phyloP scores from a whole-genome alignment of 2,888 invertebrate genomes.

The Fragum fragum region DNA sequence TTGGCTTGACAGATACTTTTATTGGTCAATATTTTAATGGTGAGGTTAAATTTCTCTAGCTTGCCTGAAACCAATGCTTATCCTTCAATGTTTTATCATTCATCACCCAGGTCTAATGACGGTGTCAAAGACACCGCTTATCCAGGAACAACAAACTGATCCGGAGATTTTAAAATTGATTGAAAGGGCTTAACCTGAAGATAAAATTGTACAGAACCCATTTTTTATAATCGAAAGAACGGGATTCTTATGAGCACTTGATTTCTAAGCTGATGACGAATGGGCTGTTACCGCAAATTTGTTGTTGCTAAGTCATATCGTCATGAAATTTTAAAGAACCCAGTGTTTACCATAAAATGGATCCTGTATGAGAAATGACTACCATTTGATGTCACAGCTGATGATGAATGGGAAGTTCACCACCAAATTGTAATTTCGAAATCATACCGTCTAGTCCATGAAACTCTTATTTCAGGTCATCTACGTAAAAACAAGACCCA shows the following conservation, averaged over 20 bases:
- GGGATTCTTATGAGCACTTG: conserved; percentile 58
- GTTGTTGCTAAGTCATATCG: conserved; percentile 50
- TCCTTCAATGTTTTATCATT: neutral
- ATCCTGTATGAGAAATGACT: too few species aligned
- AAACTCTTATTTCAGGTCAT: conserved; percentile 56
- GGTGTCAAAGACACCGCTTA: conserved; percentile 51
- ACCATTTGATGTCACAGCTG: too few species aligned
- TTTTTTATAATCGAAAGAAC: conserved; percentile 46
- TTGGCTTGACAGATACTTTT: conserved; percentile 23
- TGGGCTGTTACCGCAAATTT: conserved; percentile 54
- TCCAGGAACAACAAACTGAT: conserved; percentile 56
- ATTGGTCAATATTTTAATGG: conserved; percentile 16
- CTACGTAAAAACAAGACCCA: conserved; percentile 58
- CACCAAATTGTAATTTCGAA: too few species aligned
- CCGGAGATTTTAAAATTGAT: conserved; percentile 44
- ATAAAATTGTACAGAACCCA: conserved; percentile 38
- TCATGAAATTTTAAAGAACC: conserved; percentile 38
- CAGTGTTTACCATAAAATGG: too few species aligned
- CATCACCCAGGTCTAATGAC: neutral
- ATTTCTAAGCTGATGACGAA: conserved; percentile 50
- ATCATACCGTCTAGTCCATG: conserved; percentile 59
- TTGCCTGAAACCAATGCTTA: neutral
- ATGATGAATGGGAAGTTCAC: too few species aligned
- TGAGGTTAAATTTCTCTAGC: conserved; percentile 8
- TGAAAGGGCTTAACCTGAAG: conserved; percentile 39